Conservation (phyloP, 2,797 vertebrate species). For the Rachycentron canadum region DNA sequence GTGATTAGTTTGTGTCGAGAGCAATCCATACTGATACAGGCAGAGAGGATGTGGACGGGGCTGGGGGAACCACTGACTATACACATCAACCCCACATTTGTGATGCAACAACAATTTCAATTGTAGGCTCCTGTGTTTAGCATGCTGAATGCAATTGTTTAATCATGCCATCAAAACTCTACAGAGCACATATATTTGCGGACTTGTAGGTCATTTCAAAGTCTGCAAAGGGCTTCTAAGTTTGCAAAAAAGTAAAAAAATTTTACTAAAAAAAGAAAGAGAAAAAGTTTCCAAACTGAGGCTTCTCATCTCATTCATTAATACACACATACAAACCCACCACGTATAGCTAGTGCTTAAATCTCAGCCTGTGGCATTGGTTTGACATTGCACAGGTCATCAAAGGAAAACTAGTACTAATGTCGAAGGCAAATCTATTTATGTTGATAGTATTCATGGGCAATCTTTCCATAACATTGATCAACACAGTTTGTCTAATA, state of each 20-base stretch:
- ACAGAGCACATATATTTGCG: not conserved
- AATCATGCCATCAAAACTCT: constrained; percentile 21
- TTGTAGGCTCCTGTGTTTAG: constrained; percentile 27
- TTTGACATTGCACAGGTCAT: constrained; percentile 95
- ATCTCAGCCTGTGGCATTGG: constrained; percentile 90
- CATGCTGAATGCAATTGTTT: constrained; percentile 44
- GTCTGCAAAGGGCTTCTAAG: not conserved
- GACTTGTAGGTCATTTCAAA: constrained; percentile 1
- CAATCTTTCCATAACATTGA: constrained; percentile 95
- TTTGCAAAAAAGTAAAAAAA: not conserved
- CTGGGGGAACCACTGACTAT: constrained; percentile 72
- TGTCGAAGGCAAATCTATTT: constrained; percentile 95
- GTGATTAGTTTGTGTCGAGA: constrained; percentile 98
- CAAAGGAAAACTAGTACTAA: constrained; percentile 93
- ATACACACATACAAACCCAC: constrained; percentile 9
- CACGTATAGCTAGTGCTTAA: constrained; percentile 47
- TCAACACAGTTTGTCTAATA: constrained; percentile 98
- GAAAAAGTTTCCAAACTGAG: not conserved
- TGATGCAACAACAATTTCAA: constrained; percentile 59
- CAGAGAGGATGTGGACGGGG: constrained; percentile 77
- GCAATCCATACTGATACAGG: constrained; percentile 94
- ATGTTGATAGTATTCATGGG: constrained; percentile 96
- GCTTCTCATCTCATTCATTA: no score
- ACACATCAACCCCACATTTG: constrained; percentile 68
- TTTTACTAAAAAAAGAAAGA: not conserved